Percentiles rank a stretch among this genome's conserved stretches.
These are phyloP conservation scores for Sardinella longiceps DNA, from an alignment of 2,797 vertebrate species.

Conservation along the genomic window DNA sequence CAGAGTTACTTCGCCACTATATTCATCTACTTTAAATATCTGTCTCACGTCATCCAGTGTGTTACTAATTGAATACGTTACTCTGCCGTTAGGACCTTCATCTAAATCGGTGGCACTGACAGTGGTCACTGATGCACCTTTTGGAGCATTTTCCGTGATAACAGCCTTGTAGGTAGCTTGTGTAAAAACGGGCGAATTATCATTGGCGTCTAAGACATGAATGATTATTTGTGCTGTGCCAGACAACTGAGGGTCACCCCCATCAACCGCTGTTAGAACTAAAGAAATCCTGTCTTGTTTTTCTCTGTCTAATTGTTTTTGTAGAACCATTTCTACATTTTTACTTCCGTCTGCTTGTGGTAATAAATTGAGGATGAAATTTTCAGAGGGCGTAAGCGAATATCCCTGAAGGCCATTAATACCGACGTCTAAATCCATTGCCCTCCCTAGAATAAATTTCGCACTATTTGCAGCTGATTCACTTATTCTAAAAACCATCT, in stretches of 20 bases:
- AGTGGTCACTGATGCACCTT: constrained; percentile 54
- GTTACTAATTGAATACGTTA: constrained; percentile 67
- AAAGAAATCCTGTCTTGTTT: constrained; percentile 58
- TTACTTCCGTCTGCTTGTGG: constrained; percentile 47
- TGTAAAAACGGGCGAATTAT: constrained; percentile 68
- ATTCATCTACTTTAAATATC: constrained; percentile 64
- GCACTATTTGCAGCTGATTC: constrained; percentile 48
- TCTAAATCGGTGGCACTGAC: constrained; percentile 71
- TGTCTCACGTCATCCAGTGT: constrained; percentile 52
- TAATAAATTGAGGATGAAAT: constrained; percentile 56
- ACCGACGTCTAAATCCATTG: constrained; percentile 60
- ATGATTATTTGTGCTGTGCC: constrained; percentile 61
- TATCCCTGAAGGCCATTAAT: constrained; percentile 59
- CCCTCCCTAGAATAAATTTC: constrained; percentile 56
- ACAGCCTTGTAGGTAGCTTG: constrained; percentile 58
- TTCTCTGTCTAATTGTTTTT: constrained; percentile 67
- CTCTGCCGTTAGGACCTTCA: constrained; percentile 63
- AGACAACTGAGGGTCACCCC: constrained; percentile 67
- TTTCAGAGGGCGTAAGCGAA: constrained; percentile 53
- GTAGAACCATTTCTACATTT: constrained; percentile 66
- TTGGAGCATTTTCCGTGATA: constrained; percentile 60
- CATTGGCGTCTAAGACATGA: constrained; percentile 66
- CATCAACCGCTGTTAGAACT: constrained; percentile 72
- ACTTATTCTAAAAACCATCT: constrained; percentile 24
- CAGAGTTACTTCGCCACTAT: constrained; percentile 66